Base-by-base conservation (phyloP, 2,888 invertebrate species). In the Nysson spinosus region DNA sequence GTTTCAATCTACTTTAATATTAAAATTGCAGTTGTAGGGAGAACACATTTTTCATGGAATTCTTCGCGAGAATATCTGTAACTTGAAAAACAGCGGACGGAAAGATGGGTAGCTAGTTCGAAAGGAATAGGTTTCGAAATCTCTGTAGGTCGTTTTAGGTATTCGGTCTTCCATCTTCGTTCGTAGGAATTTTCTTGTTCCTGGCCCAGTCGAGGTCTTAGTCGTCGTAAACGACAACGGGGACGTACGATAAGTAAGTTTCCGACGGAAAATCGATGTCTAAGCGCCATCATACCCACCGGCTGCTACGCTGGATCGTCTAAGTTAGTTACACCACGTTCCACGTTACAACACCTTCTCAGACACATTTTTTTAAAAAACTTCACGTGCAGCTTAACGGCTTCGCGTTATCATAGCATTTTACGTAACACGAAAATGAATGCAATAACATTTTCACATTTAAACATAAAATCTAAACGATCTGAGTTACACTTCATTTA, bases 221-320 rank as follows among this genome's bases (percentile, higher is more conserved):
- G 64, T 64, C 61, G 57, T 76, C 63, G 66, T 52, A 50, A 61
- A 56, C 60, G 69, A 60, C 68, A 57, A 71, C 73, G 64, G 55
- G 63, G 66, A 77, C 69, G 69, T 73, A 72, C 66, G 63, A 67
- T 74, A 75, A 73, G 76, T 69, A 75, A 80, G 76, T 79, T 79
- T 69, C 77, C 70, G 77, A 80, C 79, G 74, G 79, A 50, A 80
- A 80, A 80, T 80, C 80, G 78, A 80, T 80, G 75, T 60, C 63
- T 69, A 65, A 78, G 75, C 76, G 76, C 76, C 75, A 69, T 69
- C 67, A 70, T 63, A 72, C 62, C 67, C 73, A 64, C 64, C 71
- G 68, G 72, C 67, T 69, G 60, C 69, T 58, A 52, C 63, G 55
- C 57, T 63, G 55, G 72, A 75, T 75, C 60, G 74, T 54, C 46